These are phyloP conservation scores for Zosterops japonicus DNA, from an alignment of 2,113 vertebrate genomes.

Conservation along the genomic window DNA sequence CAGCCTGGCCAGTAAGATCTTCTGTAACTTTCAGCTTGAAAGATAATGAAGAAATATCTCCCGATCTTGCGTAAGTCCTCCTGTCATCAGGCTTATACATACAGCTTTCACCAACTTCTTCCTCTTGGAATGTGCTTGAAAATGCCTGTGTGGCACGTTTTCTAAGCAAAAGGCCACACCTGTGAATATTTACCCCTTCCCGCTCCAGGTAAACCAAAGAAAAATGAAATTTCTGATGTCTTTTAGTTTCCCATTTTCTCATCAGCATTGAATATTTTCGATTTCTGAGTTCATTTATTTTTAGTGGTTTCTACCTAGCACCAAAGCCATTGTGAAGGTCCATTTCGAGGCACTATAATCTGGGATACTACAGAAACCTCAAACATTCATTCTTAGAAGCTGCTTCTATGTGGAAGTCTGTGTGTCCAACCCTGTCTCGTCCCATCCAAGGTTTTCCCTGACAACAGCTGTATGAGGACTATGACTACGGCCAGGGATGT, in stretches of 20 bases:
- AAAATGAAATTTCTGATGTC: background rate
- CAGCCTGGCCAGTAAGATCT: background rate
- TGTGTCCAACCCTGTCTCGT: background rate
- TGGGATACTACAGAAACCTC: background rate
- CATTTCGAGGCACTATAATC: background rate
- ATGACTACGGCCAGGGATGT: background rate
- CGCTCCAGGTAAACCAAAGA: background rate
- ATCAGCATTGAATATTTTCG: background rate
- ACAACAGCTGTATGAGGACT: background rate
- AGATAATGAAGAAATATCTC: background rate
- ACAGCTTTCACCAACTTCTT: background rate
- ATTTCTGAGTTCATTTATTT: background rate
- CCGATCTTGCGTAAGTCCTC: background rate
- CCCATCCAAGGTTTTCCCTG: background rate
- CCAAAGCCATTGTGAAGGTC: background rate
- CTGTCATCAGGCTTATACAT: background rate
- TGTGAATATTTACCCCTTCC: background rate
- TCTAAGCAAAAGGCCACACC: background rate
- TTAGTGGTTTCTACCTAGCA: background rate
- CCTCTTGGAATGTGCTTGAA: background rate
- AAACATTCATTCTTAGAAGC: background rate
- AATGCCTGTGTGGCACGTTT: background rate
- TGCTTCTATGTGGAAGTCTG: background rate
- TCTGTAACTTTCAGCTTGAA: background rate
- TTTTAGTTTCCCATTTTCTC: background rate